Evolutionary conservation across 2,113 vertebrate species (phyloP).

Genomic region (Marcusenius ussheri): DNA sequence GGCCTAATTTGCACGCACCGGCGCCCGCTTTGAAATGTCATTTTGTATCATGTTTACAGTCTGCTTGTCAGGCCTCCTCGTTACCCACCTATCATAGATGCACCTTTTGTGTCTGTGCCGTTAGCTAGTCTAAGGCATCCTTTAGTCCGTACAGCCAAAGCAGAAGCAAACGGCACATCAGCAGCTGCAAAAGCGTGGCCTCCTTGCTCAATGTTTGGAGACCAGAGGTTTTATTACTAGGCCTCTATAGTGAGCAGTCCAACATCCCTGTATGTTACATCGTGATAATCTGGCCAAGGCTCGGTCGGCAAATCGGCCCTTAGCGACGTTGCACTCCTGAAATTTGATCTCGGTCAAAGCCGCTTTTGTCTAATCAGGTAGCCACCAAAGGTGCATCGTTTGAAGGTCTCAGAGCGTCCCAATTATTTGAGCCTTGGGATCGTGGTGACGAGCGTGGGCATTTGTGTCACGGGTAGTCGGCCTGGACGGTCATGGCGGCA

Average conservation of each 20-base stretch:
- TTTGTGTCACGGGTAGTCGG: background rate
- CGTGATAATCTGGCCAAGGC: background rate
- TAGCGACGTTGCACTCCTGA: background rate
- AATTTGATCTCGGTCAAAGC: conserved; percentile 46
- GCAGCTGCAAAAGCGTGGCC: background rate
- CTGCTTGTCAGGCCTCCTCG: background rate
- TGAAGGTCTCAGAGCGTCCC: background rate
- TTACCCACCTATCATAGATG: background rate
- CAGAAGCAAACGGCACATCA: background rate
- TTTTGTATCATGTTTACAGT: background rate
- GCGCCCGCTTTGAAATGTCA: background rate
- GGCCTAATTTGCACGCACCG: background rate
- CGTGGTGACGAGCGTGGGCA: too few species aligned
- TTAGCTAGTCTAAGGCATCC: background rate
- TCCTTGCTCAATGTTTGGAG: background rate
- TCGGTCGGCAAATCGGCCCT: background rate
- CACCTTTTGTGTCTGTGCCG: background rate
- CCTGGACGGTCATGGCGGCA: background rate
- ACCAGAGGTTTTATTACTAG: background rate
- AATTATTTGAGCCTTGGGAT: background rate
- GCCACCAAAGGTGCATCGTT: background rate
- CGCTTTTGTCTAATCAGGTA: conserved; percentile 40
- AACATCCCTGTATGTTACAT: background rate
- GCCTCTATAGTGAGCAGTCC: background rate
- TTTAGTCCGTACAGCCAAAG: background rate